These are phyloP conservation scores for Anthonomus grandis DNA, from an alignment of 1,140 invertebrate genomes.

Conservation along the genomic window DNA sequence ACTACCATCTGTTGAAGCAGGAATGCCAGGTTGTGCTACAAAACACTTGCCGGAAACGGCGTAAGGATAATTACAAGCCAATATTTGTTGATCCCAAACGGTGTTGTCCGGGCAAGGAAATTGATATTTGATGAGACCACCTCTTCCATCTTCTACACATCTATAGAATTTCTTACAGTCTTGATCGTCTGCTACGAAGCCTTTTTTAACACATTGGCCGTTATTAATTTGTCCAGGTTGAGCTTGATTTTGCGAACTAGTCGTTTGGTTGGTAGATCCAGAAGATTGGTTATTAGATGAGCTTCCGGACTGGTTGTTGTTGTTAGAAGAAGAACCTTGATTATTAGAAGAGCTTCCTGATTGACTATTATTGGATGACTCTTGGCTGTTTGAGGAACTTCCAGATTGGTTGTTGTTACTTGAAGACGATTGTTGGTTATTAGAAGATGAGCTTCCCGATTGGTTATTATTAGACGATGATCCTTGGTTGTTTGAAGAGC, in stretches of 20 bases:
- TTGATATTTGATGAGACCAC: constrained; percentile 53
- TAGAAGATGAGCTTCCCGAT: constrained; percentile 9
- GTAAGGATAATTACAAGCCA: constrained; percentile 60
- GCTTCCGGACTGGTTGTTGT: neutral
- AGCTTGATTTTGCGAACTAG: constrained; percentile 6
- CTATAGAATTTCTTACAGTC: constrained; percentile 78
- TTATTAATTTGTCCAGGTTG: constrained; percentile 24
- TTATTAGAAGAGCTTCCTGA: neutral
- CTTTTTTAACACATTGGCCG: constrained; percentile 54
- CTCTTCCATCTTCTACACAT: constrained; percentile 57
- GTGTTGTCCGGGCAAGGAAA: constrained; percentile 65
- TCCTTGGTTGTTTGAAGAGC: constrained; percentile 15
- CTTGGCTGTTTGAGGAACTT: neutral
- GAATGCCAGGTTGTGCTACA: neutral
- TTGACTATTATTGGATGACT: constrained; percentile 1
- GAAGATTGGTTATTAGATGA: constrained; percentile 19
- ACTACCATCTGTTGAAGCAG: neutral
- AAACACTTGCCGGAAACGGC: constrained; percentile 35
- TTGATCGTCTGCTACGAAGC: constrained; percentile 63
- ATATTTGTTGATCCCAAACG: constrained; percentile 56
- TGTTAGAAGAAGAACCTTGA: neutral
- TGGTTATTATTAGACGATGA: constrained; percentile 15
- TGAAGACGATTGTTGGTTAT: neutral
- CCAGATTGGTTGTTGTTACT: neutral
- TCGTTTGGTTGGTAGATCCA: neutral